Evolutionary conservation across 2,113 vertebrate species (phyloP), one percentile per base, ranked within the genome.

Genomic region (Pycnonotus jocosus): DNA sequence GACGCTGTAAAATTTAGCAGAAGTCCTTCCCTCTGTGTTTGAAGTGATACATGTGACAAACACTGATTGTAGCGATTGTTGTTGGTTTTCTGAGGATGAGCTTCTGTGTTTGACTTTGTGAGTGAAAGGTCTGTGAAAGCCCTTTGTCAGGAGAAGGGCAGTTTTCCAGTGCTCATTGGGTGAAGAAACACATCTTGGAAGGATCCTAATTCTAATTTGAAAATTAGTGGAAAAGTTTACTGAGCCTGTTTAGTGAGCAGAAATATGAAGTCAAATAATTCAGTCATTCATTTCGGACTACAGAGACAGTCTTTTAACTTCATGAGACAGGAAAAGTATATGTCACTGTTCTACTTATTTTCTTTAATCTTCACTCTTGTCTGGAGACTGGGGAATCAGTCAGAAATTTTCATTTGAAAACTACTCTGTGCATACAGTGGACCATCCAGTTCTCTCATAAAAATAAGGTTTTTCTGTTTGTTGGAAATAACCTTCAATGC

Each of bases 141-240:
- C 48, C 40, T 82, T 88, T 88, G 71, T 83, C 85, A 81, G 47
- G 58, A 91, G 64, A 77, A 64, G 44, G 56, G 60, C 68, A 70
- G 28, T 31, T 56, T 73, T 62, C 68, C 90, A 74, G 64, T 56
- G 22, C 76, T 94, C 21, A 2, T 1, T 81, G 56, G 35, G 51
- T 88, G 48, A 95, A 88, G 82, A 88, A 95, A 94, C 30, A 78
- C 30, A 45, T 86, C 79, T 82, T 94, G 88, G 88, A 97, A 92
- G 91, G 81, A 84, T 68, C 47, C 40, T 85, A 80, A 91, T 81
- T 71, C 73, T 86, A 94, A 93, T 96, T 90, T 81, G 72, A 94
- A 94, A 96, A 96, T 93, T 51, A 93, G 68, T 94, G 95, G 95
- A 94, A 96, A 96, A 73, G 38, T 33, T 90, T 92, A 95, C 88